Percentiles rank a stretch among this genome's conserved stretches.
phyloP scores from a whole-genome alignment of 2,888 invertebrate genomes.

The Lysandra bellargus region DNA sequence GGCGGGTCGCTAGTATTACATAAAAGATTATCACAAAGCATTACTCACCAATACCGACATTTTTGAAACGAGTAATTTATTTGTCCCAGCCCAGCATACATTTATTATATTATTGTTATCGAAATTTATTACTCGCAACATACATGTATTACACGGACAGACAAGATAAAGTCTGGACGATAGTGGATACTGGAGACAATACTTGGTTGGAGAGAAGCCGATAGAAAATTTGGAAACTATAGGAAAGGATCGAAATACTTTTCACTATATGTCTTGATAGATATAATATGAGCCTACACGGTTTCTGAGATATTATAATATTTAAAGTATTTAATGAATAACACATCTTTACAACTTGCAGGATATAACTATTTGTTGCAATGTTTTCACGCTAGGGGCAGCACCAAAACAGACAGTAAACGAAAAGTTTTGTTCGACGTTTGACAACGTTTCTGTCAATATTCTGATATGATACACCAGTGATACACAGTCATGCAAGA shows the following conservation, averaged over 20 bases:
- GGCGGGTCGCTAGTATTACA: not conserved
- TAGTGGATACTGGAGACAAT: not conserved
- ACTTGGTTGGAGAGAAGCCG: not conserved
- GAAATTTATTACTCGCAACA: constrained; percentile 9
- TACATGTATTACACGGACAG: constrained; percentile 1
- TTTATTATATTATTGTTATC: constrained; percentile 14
- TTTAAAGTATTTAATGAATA: no score
- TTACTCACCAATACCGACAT: not conserved
- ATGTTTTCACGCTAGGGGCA: no score
- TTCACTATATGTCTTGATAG: no score
- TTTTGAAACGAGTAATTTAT: not conserved
- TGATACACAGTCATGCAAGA: no score
- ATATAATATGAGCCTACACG: no score
- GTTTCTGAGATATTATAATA: no score
- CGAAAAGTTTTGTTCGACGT: no score
- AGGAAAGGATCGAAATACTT: not conserved
- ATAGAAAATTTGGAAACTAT: not conserved
- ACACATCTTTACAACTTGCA: no score
- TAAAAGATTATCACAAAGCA: not conserved
- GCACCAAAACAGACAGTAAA: no score
- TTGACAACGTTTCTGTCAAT: no score
- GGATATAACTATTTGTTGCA: no score
- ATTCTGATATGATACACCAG: no score
- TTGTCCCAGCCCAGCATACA: not conserved
- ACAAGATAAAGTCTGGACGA: constrained; percentile 8